Evolutionary conservation across 2,888 invertebrate genomes (phyloP), one percentile per base, ranked within the genome.

Genomic region (Mesorhabditis belari): DNA sequence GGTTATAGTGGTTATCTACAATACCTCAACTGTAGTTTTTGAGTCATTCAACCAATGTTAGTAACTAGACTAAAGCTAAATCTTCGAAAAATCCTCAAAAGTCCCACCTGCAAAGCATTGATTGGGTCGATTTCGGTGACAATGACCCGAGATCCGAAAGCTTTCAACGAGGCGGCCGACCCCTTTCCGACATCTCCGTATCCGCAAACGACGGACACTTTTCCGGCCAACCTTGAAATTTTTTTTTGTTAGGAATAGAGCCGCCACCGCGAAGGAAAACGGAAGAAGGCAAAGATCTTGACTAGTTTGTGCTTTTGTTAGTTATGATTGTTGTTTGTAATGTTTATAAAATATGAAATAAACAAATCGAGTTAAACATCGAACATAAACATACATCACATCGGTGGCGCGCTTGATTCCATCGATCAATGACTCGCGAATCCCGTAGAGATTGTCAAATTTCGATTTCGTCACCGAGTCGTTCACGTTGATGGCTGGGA

Each of bases 101-200:
- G 87, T 96, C 98, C 85, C 53, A 87, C 87, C 86, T 99, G 98
- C 19, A 98, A 86, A 4, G 98, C 98, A 84, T 90, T 96, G 80
- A 99, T 99, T 3, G 98, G 98, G 85, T 99, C 98, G 73, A 98
- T 90, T 86, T 99, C 98, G 3, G 95, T 93, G 70, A 98, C 87
- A 71, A 99, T 87, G 6, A 99, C 98, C 72, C 96, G 87, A 25
- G 94, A 91, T 50, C 98, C 98, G 79, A 96, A 91, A 24, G 92
- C 91, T 79, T 90, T 87, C 55, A 99, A 87, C 51, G 96, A 92
- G 82, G 94, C 91, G 23, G 95, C 94, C 81, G 92, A 92, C 55
- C 98, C 98, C 85, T 99, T 99, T 69, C 98, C 98, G 17, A 99
- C 98, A 85, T 99, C 98, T 57, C 98, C 98, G 81, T 95, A 98